Base-by-base conservation (phyloP, 2,888 invertebrate genomes). In the Poecilobothrus nobilitatus region DNA sequence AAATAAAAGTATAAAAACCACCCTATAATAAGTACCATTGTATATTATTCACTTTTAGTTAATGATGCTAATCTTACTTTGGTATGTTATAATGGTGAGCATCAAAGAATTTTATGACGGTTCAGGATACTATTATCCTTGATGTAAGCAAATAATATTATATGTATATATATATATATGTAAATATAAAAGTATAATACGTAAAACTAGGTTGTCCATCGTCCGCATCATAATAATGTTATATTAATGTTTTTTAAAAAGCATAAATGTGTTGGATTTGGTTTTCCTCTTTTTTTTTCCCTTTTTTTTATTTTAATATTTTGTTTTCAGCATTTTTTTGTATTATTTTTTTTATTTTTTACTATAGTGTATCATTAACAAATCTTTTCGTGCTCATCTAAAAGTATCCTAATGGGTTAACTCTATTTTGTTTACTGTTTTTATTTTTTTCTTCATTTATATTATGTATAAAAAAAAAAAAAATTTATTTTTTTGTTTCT, bases 51-150 rank as follows among this genome's bases (percentile, higher is more conserved):
- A 53, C 53, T 15, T 53, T 53, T 53, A 53, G 53, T 53, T 53
- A 53, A 53, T 53, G 53, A 53, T 53, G 53, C 53, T 53, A 53
- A 53, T 53, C 53, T 53, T 53, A 53, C 53, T 53, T 53, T n/a
- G 53, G 53, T 53, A 15, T 53, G 53, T 53, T 53, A 53, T 53
- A 53, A 53, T 53, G 53, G 53, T 53, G 15, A 53, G 15, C n/a
- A 53, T 53, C 53, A 53, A 53, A 53, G n/a, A 15, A 53, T 53
- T 53, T 53, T 53, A 53, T 53, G 53, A 53, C 53, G 53, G 53
- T 53, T 53, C n/a, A 53, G 53, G n/a, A 53, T 53, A 53, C 8
- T 37, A 53, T 53, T 53, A 18, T 53, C 53, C 18, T 53, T 53
- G 9, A n/a, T 37, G 18, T 53, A 12, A 53, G 1, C 5, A 27